These are phyloP conservation scores for human DNA, from an alignment of 2,113 vertebrate genomes.

Conservation along the genomic window GRCh38 chr4:101912001-101912500, in stretches of 20 bases:
- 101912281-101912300: not conserved
- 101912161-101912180: not conserved
- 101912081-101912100: not conserved
- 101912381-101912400: not conserved
- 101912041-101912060: not conserved
- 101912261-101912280: not conserved
- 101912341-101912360: not conserved
- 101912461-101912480: not conserved
- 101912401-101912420: not conserved
- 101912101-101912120: not conserved
- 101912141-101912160: not conserved
- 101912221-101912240: not conserved
- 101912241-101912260: not conserved
- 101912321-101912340: not conserved
- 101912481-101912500: not conserved
- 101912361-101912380: not conserved
- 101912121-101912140: not conserved
- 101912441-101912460: not conserved
- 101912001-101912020: constrained; percentile 33
- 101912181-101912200: not conserved
- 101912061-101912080: not conserved
- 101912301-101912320: not conserved
- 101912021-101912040: not conserved
- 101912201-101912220: not conserved
- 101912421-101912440: not conserved